phyloP scores from a whole-genome alignment of 2,113 vertebrate species.

The Rallus limicola region DNA sequence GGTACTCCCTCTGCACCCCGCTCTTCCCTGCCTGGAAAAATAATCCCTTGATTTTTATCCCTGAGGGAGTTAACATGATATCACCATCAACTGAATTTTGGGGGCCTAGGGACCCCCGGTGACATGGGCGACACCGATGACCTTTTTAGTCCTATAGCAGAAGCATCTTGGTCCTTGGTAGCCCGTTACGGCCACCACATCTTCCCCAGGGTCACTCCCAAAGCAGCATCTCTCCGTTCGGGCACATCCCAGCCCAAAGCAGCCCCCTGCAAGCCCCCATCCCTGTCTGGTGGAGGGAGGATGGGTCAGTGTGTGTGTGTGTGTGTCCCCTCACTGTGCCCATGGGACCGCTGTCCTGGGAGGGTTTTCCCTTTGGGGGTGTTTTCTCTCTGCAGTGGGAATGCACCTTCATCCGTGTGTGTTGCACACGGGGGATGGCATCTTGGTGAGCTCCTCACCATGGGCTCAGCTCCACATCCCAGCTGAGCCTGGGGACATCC shows the following conservation, averaged over 20 bases:
- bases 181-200: neutral
- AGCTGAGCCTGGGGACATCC: neutral
- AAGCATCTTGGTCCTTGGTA: neutral
- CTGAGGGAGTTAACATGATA: accelerated
- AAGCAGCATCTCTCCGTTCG: neutral
- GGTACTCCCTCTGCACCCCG: neutral
- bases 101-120: neutral
- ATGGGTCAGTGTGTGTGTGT: no score
- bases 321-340: neutral
- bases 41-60: neutral
- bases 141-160: neutral
- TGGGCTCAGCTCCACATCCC: neutral
- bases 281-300: neutral
- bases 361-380: neutral
- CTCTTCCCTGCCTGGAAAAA: neutral
- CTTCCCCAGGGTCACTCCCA: accelerated
- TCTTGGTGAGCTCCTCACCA: accelerated
- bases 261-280: neutral
- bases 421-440: accelerated
- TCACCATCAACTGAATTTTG: neutral
- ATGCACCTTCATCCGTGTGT: accelerated
- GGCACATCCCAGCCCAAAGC: neutral
- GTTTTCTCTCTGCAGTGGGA: neutral
- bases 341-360: accelerated
- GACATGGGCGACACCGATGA: accelerated